These are phyloP conservation scores for Camponotus pennsylvanicus DNA, from an alignment of 1,140 invertebrate species.

Conservation along the genomic window DNA sequence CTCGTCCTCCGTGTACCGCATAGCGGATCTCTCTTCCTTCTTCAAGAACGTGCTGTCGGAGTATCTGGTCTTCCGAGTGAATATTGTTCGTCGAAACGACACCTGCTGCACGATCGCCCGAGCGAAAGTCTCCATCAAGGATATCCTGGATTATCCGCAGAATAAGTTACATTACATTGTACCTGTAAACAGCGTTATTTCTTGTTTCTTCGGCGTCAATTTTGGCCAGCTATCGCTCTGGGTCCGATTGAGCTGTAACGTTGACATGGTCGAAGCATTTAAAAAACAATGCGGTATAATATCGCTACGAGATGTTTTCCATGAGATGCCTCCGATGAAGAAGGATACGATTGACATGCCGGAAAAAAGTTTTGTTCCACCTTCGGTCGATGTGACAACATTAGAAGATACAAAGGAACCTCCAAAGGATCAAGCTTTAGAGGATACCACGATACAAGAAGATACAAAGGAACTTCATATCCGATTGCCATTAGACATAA, in stretches of 20 bases:
- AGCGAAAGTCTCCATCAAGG: conserved; percentile 77
- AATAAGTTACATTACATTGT: conserved; percentile 80
- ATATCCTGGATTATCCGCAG: conserved; percentile 81
- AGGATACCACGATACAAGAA: no score
- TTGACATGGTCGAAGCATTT: conserved; percentile 75
- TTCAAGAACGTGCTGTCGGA: conserved; percentile 74
- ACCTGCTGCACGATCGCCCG: conserved; percentile 68
- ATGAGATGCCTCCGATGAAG: no score
- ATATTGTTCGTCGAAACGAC: conserved; percentile 66
- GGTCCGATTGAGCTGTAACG: conserved; percentile 79
- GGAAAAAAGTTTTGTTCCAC: not conserved
- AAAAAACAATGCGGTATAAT: conserved; percentile 62
- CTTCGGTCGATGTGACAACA: not conserved
- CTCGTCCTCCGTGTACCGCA: conserved; percentile 77
- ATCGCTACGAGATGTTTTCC: conserved; percentile 16
- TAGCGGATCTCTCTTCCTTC: conserved; percentile 76
- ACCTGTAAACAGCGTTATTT: conserved; percentile 70
- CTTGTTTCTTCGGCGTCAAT: conserved; percentile 61
- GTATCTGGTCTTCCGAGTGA: conserved; percentile 75
- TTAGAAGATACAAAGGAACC: not conserved
- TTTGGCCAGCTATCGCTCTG: conserved; percentile 81
- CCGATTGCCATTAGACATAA: not conserved
- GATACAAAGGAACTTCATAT: not conserved
- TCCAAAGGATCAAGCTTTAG: not conserved
- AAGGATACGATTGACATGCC: not conserved